A percentile compares a stretch with the other conserved stretches of the same genome.
phyloP scores from a whole-genome alignment of 1,140 invertebrate genomes.

The Holcopasites calliopsidis region DNA sequence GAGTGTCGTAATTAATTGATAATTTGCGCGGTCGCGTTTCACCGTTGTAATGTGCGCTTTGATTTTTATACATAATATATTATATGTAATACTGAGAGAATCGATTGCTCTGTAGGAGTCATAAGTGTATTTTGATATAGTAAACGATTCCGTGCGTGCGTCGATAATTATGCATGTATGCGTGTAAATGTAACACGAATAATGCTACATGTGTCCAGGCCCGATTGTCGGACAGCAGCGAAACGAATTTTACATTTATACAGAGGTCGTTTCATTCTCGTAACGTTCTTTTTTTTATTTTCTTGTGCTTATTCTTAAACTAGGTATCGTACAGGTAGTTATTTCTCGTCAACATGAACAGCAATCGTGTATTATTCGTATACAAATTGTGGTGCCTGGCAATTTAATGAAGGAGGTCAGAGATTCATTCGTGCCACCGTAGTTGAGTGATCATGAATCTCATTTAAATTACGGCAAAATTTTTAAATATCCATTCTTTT shows the following conservation, averaged over 20 bases:
- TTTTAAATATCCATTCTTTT: not conserved
- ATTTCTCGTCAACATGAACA: slow-evolving; percentile 14
- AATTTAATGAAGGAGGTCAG: too few species aligned
- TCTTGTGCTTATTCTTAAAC: slow-evolving; percentile 10
- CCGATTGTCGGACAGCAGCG: slow-evolving; percentile 3
- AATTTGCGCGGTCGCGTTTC: slow-evolving; percentile 36
- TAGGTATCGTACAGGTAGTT: slow-evolving; percentile 31
- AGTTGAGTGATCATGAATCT: too few species aligned
- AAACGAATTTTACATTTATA: slow-evolving; percentile 40
- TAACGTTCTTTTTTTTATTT: slow-evolving; percentile 14
- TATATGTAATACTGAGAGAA: slow-evolving; percentile 20
- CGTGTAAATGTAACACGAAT: slow-evolving; percentile 41
- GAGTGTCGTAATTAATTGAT: slow-evolving; percentile 50
- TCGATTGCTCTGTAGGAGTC: slow-evolving; percentile 36
- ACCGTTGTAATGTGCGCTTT: slow-evolving; percentile 52
- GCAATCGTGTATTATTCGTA: not conserved
- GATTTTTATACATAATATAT: slow-evolving; percentile 58
- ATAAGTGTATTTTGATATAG: slow-evolving; percentile 61
- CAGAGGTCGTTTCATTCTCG: slow-evolving; percentile 37
- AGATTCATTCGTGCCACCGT: too few species aligned
- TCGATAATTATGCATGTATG: not conserved
- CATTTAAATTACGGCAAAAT: too few species aligned
- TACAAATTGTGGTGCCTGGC: not conserved
- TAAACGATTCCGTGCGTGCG: slow-evolving; percentile 8
- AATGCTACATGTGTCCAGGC: slow-evolving; percentile 24